phyloP scores from a whole-genome alignment of 2,888 invertebrate species.

The Listrodromus nycthemerus region DNA sequence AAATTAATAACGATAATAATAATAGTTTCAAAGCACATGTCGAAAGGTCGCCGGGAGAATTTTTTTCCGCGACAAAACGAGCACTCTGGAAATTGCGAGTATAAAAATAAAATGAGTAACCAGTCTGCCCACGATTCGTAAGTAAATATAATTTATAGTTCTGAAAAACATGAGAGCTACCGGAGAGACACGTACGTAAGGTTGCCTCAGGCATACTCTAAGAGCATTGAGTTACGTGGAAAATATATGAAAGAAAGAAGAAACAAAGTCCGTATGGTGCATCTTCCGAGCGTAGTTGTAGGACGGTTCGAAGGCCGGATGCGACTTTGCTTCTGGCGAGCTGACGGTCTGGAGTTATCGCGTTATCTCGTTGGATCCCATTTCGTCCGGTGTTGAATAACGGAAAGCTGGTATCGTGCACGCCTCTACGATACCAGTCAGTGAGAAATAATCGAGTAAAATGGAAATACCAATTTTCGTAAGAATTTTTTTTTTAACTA shows the following conservation, averaged over 20 bases:
- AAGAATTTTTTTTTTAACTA: too few species aligned
- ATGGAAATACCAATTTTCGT: too few species aligned
- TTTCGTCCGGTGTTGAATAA: slow-evolving; percentile 62
- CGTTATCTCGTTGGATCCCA: slow-evolving; percentile 62
- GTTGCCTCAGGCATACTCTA: background rate
- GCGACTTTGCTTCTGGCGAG: slow-evolving; percentile 50
- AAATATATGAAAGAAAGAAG: background rate
- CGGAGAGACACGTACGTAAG: background rate
- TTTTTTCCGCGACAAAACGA: background rate
- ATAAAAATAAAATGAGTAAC: slow-evolving; percentile 23
- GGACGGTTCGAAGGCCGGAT: slow-evolving; percentile 61
- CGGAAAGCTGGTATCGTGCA: slow-evolving; percentile 57
- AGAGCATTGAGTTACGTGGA: slow-evolving; percentile 17
- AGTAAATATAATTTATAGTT: slow-evolving; percentile 31
- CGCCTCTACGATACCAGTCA: background rate
- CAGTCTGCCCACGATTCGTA: background rate
- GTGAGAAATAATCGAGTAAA: too few species aligned
- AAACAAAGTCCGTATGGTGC: slow-evolving; percentile 13
- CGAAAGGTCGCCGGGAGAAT: background rate
- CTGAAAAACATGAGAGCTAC: slow-evolving; percentile 1
- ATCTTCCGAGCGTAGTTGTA: slow-evolving; percentile 38
- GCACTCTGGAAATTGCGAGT: slow-evolving; percentile 16
- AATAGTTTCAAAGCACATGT: background rate
- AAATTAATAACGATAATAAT: slow-evolving; percentile 1
- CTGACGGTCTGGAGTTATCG: slow-evolving; percentile 60